phyloP scores from a whole-genome alignment of 2,797 vertebrate genomes.

The Semotilus atromaculatus region DNA sequence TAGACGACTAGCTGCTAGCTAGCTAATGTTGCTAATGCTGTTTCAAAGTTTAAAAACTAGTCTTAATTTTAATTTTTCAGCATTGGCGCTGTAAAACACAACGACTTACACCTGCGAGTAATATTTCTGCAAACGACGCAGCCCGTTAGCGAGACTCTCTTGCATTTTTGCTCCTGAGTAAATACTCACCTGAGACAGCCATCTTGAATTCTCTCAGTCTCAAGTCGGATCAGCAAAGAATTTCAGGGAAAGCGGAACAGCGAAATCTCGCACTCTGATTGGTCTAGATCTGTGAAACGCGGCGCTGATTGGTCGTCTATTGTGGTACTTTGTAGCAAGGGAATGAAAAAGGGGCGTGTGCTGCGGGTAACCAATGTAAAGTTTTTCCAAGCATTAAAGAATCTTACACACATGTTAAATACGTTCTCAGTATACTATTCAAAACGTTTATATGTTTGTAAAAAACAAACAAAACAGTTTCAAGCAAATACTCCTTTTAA shows the following conservation, averaged over 20 bases:
- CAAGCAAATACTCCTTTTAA: background rate
- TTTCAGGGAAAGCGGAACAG: constrained; percentile 75
- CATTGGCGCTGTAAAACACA: background rate
- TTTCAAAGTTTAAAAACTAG: background rate
- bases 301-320: constrained; percentile 6
- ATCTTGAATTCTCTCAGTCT: constrained; percentile 83
- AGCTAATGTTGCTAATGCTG: constrained; percentile 62
- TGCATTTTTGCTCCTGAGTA: constrained; percentile 63
- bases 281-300: constrained; percentile 49
- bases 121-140: background rate
- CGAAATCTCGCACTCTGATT: constrained; percentile 68
- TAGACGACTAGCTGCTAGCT: constrained; percentile 63
- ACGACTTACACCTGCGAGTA: background rate
- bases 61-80: background rate
- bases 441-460: background rate
- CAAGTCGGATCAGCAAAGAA: constrained; percentile 80
- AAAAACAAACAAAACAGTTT: background rate
- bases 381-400: constrained; percentile 19
- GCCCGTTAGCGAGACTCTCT: constrained; percentile 2
- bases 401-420: background rate
- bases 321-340: background rate
- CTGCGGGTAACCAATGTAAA: background rate
- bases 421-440: background rate
- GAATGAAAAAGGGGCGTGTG: constrained; percentile 40
- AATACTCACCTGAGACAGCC: constrained; percentile 82